Base-by-base conservation (phyloP, 2,797 vertebrate genomes). In the Dromococcyx pavoninus region DNA sequence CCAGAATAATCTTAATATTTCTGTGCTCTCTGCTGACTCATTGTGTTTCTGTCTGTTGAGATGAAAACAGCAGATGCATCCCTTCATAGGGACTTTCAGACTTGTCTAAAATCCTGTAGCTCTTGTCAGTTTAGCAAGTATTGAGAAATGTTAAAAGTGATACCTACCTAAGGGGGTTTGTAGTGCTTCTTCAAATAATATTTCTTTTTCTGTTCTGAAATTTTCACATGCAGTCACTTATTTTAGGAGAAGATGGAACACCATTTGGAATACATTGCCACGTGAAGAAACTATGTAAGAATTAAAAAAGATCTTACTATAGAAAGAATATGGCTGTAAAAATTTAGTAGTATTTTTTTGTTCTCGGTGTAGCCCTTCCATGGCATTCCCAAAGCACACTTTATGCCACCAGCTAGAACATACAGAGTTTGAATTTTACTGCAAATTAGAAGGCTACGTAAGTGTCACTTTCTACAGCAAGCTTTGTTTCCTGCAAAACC, bases 141-240 rank as follows among this genome's bases (percentile, higher is more conserved):
- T 16, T 81, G n/a, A 43, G 35, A 61, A 74, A 86, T 48, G 1
- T 41, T 44, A 27, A 25, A 87, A 83, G 48, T 30, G 7, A 25
- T 46, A 48, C 10, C n/a, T 54, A 11, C 2, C 0, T 76, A 4
- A 53, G 17, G 4, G 32, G 10, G 76, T 53, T 62, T 75, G 8
- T 50, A 48, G 7, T 41, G 7, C 35, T 74, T 67, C 65, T 48
- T 79, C 46, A 54, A 78, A 37, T 53, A 24, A 39, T 19, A 9
- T 28, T 64, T 48, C 5, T 53, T 57, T 27, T 73, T 72, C 19
- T 35, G 1, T 25, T 61, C 14, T 37, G 62, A 65, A 33, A 43
- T 28, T 27, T 88, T 65, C 3, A 35, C 21, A 19, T 0, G 0
- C 5, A 1, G 13, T 66, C 27, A 7, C 4, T 50, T 35, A 19